phyloP scores from a whole-genome alignment of 35 echinoderm and acorn worm genomes.

The Ptychodera flava region DNA sequence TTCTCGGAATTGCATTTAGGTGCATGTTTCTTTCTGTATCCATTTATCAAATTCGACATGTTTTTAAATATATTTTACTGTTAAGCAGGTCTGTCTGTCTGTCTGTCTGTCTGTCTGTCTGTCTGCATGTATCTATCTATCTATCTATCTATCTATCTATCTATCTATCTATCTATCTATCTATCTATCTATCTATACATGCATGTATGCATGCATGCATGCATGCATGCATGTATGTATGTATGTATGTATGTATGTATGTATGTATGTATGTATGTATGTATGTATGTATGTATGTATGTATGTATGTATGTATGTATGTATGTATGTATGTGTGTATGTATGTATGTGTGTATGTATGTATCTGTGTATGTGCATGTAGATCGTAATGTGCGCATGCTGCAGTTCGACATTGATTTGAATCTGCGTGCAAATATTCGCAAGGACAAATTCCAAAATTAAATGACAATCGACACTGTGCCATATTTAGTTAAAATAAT shows the following conservation, averaged over 20 bases:
- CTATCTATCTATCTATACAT: slow-evolving; percentile 17
- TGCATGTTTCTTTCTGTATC: no score
- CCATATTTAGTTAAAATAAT: no score
- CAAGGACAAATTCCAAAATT: no score
- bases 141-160: slow-evolving; percentile 19
- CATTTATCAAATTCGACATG: no score
- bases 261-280: slow-evolving; percentile 13
- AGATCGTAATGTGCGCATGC: not conserved
- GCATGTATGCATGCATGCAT: not conserved
- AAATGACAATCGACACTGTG: no score
- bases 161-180: slow-evolving; percentile 16
- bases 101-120: slow-evolving; percentile 19
- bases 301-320: slow-evolving; percentile 29
- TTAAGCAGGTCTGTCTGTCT: slow-evolving; percentile 12
- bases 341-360: slow-evolving; percentile 12
- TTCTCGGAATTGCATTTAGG: no score
- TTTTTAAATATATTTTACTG: no score
- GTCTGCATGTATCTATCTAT: slow-evolving; percentile 23
- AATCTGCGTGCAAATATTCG: not conserved
- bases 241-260: slow-evolving; percentile 2
- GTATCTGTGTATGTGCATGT: slow-evolving; percentile 1
- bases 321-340: slow-evolving; percentile 25
- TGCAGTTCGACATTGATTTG: not conserved
- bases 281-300: slow-evolving; percentile 38
- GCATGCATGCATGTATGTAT: not conserved